A percentile compares a stretch with the other conserved stretches of the same genome.
Conservation (phyloP, 2,113 vertebrate species). For the Psettodes erumei region DNA sequence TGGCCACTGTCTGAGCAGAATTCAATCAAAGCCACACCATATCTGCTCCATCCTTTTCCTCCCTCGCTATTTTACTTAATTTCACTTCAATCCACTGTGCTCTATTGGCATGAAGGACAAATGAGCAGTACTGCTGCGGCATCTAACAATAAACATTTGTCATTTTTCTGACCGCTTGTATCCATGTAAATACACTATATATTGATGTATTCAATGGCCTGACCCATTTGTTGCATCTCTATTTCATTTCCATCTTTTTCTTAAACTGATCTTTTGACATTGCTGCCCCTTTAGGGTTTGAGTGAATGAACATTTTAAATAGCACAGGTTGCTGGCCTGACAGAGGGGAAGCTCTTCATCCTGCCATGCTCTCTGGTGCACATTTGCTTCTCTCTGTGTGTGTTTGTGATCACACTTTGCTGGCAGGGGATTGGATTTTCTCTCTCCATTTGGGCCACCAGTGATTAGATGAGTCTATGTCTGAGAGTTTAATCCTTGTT, state of each 20-base stretch:
- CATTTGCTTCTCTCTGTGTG: conserved; percentile 42
- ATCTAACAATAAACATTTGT: conserved; percentile 39
- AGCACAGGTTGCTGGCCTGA: background rate
- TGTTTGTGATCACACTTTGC: conserved; percentile 59
- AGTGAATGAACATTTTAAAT: conserved; percentile 1
- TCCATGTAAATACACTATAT: background rate
- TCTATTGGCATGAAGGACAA: conserved; percentile 42
- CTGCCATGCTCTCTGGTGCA: conserved; percentile 35
- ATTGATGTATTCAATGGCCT: background rate
- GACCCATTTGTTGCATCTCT: background rate
- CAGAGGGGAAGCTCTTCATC: conserved; percentile 30
- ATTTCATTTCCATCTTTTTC: conserved; percentile 37
- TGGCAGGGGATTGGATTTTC: conserved; percentile 66
- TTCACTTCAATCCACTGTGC: conserved; percentile 59
- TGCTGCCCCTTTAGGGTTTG: too few relatives aligned
- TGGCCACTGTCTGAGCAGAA: conserved; percentile 59
- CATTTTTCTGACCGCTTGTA: conserved; percentile 40
- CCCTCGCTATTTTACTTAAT: conserved; percentile 61
- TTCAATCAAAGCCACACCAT: conserved; percentile 73
- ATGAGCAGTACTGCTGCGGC: conserved; percentile 35
- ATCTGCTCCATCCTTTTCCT: conserved; percentile 45
- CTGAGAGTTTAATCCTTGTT: conserved; percentile 77
- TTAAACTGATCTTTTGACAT: too few relatives aligned
- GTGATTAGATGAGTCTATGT: conserved; percentile 79
- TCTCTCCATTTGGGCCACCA: conserved; percentile 73